Base-by-base conservation (phyloP, 2,797 vertebrate species). In the Gallinago nigripennis region DNA sequence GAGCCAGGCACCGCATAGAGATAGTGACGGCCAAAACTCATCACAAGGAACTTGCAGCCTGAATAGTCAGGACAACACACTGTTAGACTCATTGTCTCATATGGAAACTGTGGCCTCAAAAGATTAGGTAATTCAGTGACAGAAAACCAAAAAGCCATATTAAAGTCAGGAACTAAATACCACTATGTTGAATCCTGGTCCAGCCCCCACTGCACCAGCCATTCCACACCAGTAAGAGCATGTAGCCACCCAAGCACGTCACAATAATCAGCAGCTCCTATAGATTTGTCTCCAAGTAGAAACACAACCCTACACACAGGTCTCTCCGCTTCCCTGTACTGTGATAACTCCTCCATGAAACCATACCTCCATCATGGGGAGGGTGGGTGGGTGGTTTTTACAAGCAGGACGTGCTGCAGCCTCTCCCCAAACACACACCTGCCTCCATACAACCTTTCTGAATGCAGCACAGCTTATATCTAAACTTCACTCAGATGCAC, bases 161-260 rank as follows among this genome's bases (percentile, higher is more conserved):
- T 81, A 82, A 81, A 77, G 41, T 23, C 25, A 64, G 65, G 30
- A 65, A 72, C 61, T 41, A 43, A 83, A 71, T 13, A 33, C 4
- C 20, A 2, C 17, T 41, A 16, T 83, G 61, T 31, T 78, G 57
- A 75, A 21, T 50, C 27, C 31, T n/a, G 23, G 39, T 41, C 57
- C 53, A 45, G 17, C 16, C 16, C 37, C 10, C 37, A 1, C 54
- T n/a, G 16, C n/a, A 11, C 24, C 50, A 82, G 37, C 30, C 2
- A 0, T 21, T 61, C 66, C 16, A 50, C 16, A 8, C 8, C n/a
- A 15, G n/a, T 1, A 21, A 53, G 16, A 23, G 4, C 16, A 7
- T 18, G 10, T 46, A 81, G 53, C 11, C 27, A 41, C n/a, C 28
- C 24, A 24, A 50, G 21, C 6, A 28, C 27, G 28, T 27, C 56